Evolutionary conservation across 2,888 invertebrate species (phyloP), one percentile per base, ranked within the genome.

Genomic region (Andrena minutula): DNA sequence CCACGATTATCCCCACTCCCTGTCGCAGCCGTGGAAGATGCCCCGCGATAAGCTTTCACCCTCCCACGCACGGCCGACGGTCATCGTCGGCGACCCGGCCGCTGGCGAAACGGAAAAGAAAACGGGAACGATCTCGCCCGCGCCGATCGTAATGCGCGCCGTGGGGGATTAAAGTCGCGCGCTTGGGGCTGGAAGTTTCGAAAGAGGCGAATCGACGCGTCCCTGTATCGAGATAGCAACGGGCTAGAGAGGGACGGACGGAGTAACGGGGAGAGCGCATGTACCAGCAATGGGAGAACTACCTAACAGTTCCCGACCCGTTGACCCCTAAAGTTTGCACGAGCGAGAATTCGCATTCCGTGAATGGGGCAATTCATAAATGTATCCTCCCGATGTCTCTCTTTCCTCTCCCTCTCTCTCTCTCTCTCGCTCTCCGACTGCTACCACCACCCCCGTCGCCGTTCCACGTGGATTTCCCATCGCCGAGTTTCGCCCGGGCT

Each of bases 11-110:
- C 81, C 78, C 74, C 58, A 69, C 72, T 80, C 82, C 74, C 85
- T 77, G 79, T 83, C 83, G 89, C 88, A 87, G 85, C 86, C 88
- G 85, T 84, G 82, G 89, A 89, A 90, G 89, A 88, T 90, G 79
- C 79, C 80, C 82, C 72, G 84, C 78, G 90, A 90, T 90, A 90
- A 89, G 89, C 87, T 83, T 82, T 65, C 75, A 82, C 80, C 83
- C 85, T 82, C 77, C 76, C 72, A 69, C 84, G 79, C 41, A 41
- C 82, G 79, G 64, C 73, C 53, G 53, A 47, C 41, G 65, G 71
- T 82, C 76, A 63, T 83, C 72, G 60, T 23, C 56, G 41, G 12
- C 41, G 41, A 53, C 23, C 23, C 56, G 56, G 56, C 56, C 23
- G 23, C 23, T 12, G 23, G 23, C 53, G 41, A 1, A 41, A 83